Evolutionary conservation across 2,797 vertebrate species (phyloP).

Genomic region (Bovichtus variegatus): DNA sequence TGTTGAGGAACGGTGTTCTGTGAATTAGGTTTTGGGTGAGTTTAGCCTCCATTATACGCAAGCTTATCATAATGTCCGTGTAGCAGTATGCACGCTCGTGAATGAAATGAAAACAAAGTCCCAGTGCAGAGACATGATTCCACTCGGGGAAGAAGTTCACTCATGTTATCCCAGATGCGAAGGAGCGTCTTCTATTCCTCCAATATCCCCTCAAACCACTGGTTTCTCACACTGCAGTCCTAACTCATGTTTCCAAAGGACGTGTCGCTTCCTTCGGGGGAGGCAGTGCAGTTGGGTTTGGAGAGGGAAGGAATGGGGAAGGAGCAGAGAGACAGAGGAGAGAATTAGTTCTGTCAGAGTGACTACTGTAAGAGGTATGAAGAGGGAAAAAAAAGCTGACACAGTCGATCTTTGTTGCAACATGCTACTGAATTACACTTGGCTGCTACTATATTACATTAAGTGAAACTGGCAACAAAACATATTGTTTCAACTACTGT

Average conservation of each 20-base stretch:
- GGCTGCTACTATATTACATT: not conserved
- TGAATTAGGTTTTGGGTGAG: not conserved
- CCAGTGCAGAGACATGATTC: constrained; percentile 30
- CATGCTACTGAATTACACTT: constrained; percentile 37
- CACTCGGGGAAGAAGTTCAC: constrained; percentile 27
- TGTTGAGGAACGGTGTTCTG: not conserved
- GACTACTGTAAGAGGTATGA: constrained; percentile 21
- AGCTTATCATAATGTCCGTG: constrained; percentile 18
- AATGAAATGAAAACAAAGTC: constrained; percentile 26
- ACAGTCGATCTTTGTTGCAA: constrained; percentile 38
- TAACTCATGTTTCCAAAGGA: constrained; percentile 75
- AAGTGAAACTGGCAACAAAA: constrained; percentile 2
- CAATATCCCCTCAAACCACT: constrained; percentile 22
- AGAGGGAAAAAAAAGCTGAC: constrained; percentile 30
- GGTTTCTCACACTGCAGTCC: constrained; percentile 40
- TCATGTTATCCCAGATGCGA: constrained; percentile 42
- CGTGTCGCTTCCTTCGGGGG: constrained; percentile 81
- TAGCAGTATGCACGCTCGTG: constrained; percentile 7
- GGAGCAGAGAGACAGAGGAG: constrained; percentile 41
- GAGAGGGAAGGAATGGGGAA: constrained; percentile 53
- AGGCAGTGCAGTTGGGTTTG: constrained; percentile 57
- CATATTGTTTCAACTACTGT: not conserved
- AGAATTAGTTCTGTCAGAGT: constrained; percentile 59
- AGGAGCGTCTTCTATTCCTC: constrained; percentile 37
- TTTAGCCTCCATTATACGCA: constrained; percentile 11